Evolutionary conservation across 2,888 invertebrate genomes (phyloP).

Genomic region (Eupithecia vulgata): DNA sequence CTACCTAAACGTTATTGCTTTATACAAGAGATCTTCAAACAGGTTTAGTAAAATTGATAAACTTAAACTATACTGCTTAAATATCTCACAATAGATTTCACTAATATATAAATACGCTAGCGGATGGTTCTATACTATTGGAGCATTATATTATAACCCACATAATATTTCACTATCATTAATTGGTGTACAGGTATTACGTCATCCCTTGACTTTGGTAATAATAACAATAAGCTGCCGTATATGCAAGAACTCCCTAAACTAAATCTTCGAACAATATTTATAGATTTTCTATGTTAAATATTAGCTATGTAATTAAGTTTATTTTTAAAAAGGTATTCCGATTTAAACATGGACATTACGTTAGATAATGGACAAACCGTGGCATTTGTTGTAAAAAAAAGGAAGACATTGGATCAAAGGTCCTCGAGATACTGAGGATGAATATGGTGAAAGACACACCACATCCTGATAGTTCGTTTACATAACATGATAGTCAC

Average conservation of each 20-base stretch:
- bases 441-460: constrained; percentile 15
- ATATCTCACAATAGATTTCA: constrained; percentile 42
- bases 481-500: neutral
- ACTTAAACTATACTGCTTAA: constrained; percentile 34
- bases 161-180: constrained; percentile 10
- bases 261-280: neutral
- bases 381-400: neutral
- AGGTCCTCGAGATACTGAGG: neutral
- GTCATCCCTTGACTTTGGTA: constrained; percentile 14
- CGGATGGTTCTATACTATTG: neutral
- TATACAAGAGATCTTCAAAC: constrained; percentile 47
- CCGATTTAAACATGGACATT: neutral
- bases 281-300: neutral
- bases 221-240: neutral
- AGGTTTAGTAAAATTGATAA: constrained; percentile 30
- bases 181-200: constrained; percentile 21
- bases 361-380: neutral
- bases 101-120: constrained; percentile 36
- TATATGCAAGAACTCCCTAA: constrained; percentile 11
- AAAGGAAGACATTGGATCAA: neutral
- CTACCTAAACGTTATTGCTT: constrained; percentile 13
- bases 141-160: neutral
- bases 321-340: neutral
- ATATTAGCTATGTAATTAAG: neutral
- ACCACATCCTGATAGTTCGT: neutral